phyloP scores from a whole-genome alignment of 2,113 vertebrate genomes.

The Emydura subglobosa region DNA sequence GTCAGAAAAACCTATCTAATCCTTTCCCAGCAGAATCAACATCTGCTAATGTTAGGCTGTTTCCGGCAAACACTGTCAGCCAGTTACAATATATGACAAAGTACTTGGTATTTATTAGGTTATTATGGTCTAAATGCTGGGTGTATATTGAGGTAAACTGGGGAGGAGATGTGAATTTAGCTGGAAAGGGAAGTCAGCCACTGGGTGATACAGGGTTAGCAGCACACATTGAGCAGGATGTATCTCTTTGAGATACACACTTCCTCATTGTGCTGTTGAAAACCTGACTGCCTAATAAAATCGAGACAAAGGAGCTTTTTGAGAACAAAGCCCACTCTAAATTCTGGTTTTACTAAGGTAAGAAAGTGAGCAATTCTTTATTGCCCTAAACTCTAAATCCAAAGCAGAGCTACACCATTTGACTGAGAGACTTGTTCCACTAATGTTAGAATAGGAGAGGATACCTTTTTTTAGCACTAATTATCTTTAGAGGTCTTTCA shows the following conservation, averaged over 20 bases:
- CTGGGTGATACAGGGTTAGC: neutral
- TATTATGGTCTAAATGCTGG: neutral
- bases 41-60: neutral
- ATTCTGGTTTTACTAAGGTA: neutral
- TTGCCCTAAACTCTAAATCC: neutral
- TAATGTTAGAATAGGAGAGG: slow-evolving; percentile 31
- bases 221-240: neutral
- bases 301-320: neutral
- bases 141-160: neutral
- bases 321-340: slow-evolving; percentile 1
- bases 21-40: neutral
- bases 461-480: neutral
- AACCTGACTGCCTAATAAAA: accelerated
- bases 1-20: accelerated
- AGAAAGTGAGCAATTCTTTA: neutral
- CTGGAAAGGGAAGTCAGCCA: slow-evolving; percentile 45
- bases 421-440: neutral
- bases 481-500: slow-evolving; percentile 15
- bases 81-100: neutral
- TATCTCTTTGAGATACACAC: neutral
- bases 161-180: neutral
- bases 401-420: neutral
- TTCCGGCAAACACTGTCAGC: neutral
- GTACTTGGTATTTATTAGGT: neutral
- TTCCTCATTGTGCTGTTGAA: slow-evolving; percentile 15